Conservation (phyloP, 1,140 invertebrate genomes). For the Pseudomyrmex dendroicus region DNA sequence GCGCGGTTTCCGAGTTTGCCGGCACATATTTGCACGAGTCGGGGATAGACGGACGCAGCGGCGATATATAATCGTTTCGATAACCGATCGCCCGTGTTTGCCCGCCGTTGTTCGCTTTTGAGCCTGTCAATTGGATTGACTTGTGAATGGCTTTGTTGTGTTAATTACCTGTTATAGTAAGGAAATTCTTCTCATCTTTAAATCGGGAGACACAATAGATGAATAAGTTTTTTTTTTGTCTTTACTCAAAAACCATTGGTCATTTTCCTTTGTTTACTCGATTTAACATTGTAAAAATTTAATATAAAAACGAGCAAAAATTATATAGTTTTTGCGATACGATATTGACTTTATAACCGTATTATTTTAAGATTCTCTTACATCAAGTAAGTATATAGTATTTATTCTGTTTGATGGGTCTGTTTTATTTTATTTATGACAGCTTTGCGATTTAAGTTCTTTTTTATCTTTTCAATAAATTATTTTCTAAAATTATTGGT, state of each 20-base stretch:
- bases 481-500: conserved; percentile 3
- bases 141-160: conserved; percentile 29
- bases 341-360: too few species aligned
- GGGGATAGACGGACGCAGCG: conserved; percentile 32
- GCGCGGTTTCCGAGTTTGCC: conserved; percentile 44
- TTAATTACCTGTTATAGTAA: conserved; percentile 39
- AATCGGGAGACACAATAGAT: neutral
- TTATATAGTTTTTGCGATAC: neutral
- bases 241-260: neutral
- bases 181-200: neutral
- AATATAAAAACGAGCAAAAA: conserved; percentile 10
- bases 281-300: neutral
- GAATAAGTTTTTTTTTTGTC: too few species aligned
- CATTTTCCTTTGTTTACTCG: neutral
- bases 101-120: conserved; percentile 60
- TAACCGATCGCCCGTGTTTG: conserved; percentile 60
- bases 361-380: too few species aligned
- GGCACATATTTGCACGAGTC: conserved; percentile 45
- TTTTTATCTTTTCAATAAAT: neutral
- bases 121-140: conserved; percentile 55
- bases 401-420: neutral
- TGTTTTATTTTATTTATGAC: neutral
- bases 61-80: conserved; percentile 50
- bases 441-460: neutral
- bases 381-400: too few species aligned